Conservation (phyloP, 2,888 invertebrate genomes). For the Conomelus anceps region DNA sequence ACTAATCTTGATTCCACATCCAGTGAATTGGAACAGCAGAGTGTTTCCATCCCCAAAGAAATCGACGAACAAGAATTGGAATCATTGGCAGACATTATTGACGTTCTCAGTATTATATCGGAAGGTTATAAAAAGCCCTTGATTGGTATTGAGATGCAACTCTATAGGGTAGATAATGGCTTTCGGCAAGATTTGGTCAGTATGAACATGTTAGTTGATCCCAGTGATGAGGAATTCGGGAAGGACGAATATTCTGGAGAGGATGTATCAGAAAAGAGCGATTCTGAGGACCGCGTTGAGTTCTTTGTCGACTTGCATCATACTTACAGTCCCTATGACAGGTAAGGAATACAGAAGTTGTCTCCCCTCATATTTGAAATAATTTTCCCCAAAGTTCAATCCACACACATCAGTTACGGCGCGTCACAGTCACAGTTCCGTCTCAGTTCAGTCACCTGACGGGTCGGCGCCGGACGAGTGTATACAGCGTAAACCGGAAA, state of each 20-base stretch:
- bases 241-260: not conserved
- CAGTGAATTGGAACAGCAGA: not conserved
- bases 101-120: not conserved
- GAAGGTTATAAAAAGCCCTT: not conserved
- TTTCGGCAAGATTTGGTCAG: not conserved
- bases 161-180: not conserved
- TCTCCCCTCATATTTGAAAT: too few species aligned
- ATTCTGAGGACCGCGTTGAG: not conserved
- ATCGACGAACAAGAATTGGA: not conserved
- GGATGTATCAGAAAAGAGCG: not conserved
- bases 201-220: not conserved
- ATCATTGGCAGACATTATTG: not conserved
- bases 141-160: not conserved
- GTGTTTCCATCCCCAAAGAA: not conserved
- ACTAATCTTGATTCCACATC: not conserved
- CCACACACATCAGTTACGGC: too few species aligned
- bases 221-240: not conserved
- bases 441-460: too few species aligned
- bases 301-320: not conserved
- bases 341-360: not conserved
- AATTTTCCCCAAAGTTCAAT: too few species aligned
- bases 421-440: too few species aligned
- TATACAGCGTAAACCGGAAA: too few species aligned
- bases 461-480: too few species aligned
- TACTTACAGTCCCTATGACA: not conserved